Base-by-base conservation (phyloP, 2,888 invertebrate genomes). In the Malthinus seriepunctatus region DNA sequence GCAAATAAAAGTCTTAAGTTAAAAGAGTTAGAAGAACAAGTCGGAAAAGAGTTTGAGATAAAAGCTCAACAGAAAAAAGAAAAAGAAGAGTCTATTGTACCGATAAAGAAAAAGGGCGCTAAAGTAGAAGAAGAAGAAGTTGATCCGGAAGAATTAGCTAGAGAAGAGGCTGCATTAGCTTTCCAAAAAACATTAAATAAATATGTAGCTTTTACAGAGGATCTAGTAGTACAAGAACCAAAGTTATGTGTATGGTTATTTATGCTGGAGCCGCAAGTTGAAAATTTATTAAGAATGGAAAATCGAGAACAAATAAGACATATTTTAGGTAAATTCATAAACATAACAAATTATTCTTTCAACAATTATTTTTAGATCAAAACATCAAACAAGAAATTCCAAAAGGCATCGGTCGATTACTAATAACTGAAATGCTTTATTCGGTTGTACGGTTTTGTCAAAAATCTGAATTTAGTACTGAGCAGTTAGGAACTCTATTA, bases 401-500 rank as follows among this genome's bases (percentile, higher is more conserved):
- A 4, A 75, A 71, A 66, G 77, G 74, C 32, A 57, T 68, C 10
- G 56, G 71, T 10, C 70, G 69, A 62, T 63, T 68, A 11, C 58
- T 78, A n/a, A 69, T 72, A 37, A 60, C 71, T 9, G 76, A 78
- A 63, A 60, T 78, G 23, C 71, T 79, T 57, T 69, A 71, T 49
- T 73, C 69, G 37, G 70, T 70, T 0, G 60, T 66, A 23, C 74
- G 73, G 65, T 78, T 76, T 64, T 74, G 74, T 47, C 68, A 69
- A 58, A 66, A 62, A 49, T 58, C 62, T 2, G 55, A 65, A 10
- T 75, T 73, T 55, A 67, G 62, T 49, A 14, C 69, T 9, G 65
- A 70, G 49, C 75, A 78, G 70, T 65, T 67, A 32, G 76, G 74
- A 33, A 68, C 75, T 1, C 48, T 77, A n/a, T 64, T 78, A 23